Percentiles rank a stretch among this genome's conserved stretches.
phyloP scores from a whole-genome alignment of 2,113 vertebrate genomes.

The Dermatemys mawii region DNA sequence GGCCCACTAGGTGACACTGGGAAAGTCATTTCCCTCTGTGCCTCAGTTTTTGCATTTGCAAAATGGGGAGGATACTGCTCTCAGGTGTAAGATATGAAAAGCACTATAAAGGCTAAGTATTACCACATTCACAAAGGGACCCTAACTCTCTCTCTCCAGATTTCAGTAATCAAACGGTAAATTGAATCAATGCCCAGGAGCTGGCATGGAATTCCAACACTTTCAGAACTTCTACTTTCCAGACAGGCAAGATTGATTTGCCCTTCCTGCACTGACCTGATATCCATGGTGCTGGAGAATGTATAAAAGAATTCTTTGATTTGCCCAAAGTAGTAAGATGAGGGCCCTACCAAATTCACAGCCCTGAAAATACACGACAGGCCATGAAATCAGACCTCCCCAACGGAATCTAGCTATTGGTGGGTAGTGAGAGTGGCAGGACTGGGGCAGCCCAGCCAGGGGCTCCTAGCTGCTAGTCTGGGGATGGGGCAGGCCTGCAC shows the following conservation, averaged over 20 bases:
- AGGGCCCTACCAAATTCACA: no score
- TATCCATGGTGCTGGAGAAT: constrained; percentile 4
- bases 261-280: background rate
- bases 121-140: accelerated
- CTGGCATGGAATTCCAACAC: background rate
- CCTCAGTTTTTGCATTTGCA: background rate
- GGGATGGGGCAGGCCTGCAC: no score
- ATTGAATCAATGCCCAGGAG: background rate
- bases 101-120: background rate
- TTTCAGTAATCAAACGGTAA: background rate
- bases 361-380: no score
- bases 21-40: background rate
- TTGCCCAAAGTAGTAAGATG: background rate
- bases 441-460: no score
- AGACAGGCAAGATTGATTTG: background rate
- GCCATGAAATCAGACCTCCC: no score
- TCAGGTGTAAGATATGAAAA: background rate
- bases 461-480: no score
- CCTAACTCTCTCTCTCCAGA: background rate
- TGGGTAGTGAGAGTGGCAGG: no score
- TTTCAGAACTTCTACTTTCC: background rate
- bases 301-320: background rate
- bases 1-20: background rate
- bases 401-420: no score
- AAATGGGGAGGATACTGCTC: accelerated